Evolutionary conservation across 2,888 invertebrate species (phyloP), one percentile per base, ranked within the genome.

Genomic region (Gryllus longicercus): DNA sequence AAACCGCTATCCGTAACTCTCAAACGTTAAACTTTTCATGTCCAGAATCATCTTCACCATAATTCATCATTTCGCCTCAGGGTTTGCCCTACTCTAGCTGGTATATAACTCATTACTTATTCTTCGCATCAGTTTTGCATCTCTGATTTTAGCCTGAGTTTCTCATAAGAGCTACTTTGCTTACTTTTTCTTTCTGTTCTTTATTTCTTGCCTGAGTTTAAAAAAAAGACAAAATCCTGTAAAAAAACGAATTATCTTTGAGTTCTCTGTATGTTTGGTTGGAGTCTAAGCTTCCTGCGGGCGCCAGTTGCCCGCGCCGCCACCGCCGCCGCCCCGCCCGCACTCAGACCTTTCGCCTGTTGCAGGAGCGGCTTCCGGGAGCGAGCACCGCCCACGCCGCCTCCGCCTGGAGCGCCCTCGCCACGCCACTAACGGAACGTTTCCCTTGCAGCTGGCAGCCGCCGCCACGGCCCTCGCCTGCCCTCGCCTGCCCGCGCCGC

Each of bases 181-280:
- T 81, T 80, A 23, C 38, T 77, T 38, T 78, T 50, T 80, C 49
- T 80, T 76, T 74, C 75, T 49, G 75, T 78, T 81, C 75, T 51
- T 74, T 49, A n/a, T 80, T 77, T 81, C 51, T 78, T 49, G 16
- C 76, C 83, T 82, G 83, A 83, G 79, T 78, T 50, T 23, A 8
- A 63, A 63, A n/a, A 63, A 18, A 63, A 63, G 63, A 63, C 63
- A 63, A 63, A n/a, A 63, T 5, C 63, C 14, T 63, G 10, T 63
- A 63, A 63, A 38, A 38, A 63, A 63, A 63, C 63, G 63, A 63
- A 18, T 63, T 63, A 63, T 63, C n/a, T 63, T 63, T 63, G 63
- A 63, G 63, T 63, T 63, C 63, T 63, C 63, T 63, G 63, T 63
- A 63, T 63, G 63, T 63, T 63, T 63, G 63, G 63, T 63, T 63